A percentile compares a stretch with the other conserved stretches of the same genome.
These are phyloP conservation scores for Erynnis tages DNA, from an alignment of 2,888 invertebrate species.

Conservation along the genomic window DNA sequence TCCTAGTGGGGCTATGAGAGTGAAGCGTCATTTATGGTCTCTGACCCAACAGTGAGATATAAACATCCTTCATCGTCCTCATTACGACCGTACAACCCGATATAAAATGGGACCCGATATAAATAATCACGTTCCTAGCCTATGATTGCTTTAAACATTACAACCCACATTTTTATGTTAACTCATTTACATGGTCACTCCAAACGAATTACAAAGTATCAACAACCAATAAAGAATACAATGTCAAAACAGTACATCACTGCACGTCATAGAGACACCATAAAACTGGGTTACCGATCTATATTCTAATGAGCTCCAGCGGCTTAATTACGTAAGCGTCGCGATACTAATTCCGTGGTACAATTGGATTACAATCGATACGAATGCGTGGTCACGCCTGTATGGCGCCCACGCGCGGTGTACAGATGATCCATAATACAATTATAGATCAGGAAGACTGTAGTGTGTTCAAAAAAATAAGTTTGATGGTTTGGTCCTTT, in stretches of 20 bases:
- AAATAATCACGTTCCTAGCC: too few relatives aligned
- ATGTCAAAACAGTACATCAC: not conserved
- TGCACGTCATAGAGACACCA: slow-evolving; percentile 11
- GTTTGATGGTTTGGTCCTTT: not conserved
- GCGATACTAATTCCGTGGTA: slow-evolving; percentile 65
- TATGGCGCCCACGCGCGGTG: slow-evolving; percentile 74
- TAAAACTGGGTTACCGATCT: slow-evolving; percentile 27
- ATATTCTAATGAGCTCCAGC: slow-evolving; percentile 27
- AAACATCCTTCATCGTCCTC: too few relatives aligned
- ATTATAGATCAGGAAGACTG: slow-evolving; percentile 57
- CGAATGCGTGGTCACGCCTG: slow-evolving; percentile 72
- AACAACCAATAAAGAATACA: not conserved
- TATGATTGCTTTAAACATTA: too few relatives aligned
- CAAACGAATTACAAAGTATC: too few relatives aligned
- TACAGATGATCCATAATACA: slow-evolving; percentile 76
- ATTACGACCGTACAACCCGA: too few relatives aligned
- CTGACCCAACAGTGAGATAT: too few relatives aligned
- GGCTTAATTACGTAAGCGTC: slow-evolving; percentile 45
- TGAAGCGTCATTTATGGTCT: too few relatives aligned
- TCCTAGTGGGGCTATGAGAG: too few relatives aligned
- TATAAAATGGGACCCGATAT: too few relatives aligned
- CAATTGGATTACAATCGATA: slow-evolving; percentile 69
- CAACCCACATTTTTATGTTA: too few relatives aligned
- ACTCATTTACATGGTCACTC: too few relatives aligned
- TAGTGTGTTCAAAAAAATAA: not conserved